Evolutionary conservation across 2,113 vertebrate species (phyloP), one percentile per base, ranked within the genome.

Genomic region (Sarotherodon lohbergeri): DNA sequence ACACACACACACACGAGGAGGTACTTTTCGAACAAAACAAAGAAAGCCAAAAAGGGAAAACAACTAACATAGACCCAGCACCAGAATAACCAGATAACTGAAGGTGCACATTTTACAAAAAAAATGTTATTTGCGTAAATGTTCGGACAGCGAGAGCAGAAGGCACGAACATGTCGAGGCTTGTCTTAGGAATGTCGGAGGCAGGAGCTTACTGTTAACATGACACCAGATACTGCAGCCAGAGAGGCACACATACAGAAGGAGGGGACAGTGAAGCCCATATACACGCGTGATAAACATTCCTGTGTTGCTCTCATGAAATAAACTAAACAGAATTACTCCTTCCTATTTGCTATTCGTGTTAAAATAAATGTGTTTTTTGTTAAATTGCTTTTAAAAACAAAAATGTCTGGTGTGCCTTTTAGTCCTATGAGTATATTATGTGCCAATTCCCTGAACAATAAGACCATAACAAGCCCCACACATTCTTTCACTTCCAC

Each of bases 121-220:
- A 85, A 55, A 52, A 87, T 9, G 71, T 81, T 43, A 88, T 73
- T 66, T 6, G 4, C 12, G 52, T 4, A 43, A 39, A 84, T 50
- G 59, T 55, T 83, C 4, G 41, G 82, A 50, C 80, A 57, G 80
- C 1, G 6, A 14, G 54, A 79, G 6, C 41, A 59, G 36, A 46
- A 73, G 78, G 39, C 48, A 82, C 16, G 84, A 88, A 17, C 92
- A 87, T 90, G 94, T 86, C 2, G 36, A 88, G 93, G 71, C 94
- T 92, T 83, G 87, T 92, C 87, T 92, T 2, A 84, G 93, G 93
- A 95, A 94, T 95, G 91, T 84, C 19, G 50, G 90, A 81, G 91
- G 90, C 86, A 39, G 86, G 63, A 80, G 80, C 54, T 80, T 54
- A 85, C 55, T 86, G 91, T 90, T 90, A 91, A 95, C 86, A 86